Evolutionary conservation across 2,797 vertebrate genomes (phyloP).

Genomic region (Neopelma chrysocephalum): DNA sequence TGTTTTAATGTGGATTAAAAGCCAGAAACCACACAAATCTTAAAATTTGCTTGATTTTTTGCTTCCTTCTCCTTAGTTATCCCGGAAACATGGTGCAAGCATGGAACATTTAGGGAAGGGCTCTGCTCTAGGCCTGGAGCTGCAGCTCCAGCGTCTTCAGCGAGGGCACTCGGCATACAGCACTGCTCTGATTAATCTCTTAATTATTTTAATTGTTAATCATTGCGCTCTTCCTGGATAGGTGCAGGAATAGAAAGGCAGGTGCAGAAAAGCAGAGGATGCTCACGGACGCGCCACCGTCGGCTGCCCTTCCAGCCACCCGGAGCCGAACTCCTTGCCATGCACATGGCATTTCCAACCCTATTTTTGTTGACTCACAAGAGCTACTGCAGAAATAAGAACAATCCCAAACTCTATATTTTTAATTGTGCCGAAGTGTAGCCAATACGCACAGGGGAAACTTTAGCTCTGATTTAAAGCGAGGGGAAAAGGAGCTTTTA

Average conservation of each 20-base stretch:
- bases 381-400: background rate
- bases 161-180: background rate
- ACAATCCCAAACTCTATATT: background rate
- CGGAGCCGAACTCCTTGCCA: background rate
- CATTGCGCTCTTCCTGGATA: background rate
- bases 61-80: background rate
- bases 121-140: rapidly evolving
- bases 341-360: background rate
- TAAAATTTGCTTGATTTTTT: background rate
- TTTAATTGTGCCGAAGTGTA: background rate
- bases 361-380: background rate
- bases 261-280: background rate
- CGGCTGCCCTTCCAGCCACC: background rate
- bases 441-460: background rate
- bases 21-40: background rate
- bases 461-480: background rate
- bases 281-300: rapidly evolving
- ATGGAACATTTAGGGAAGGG: background rate
- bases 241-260: background rate
- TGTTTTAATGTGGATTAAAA: background rate
- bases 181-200: background rate
- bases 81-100: background rate
- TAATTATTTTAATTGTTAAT: slow-evolving; percentile 7
- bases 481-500: background rate
- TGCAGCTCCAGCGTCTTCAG: background rate